Percentiles rank a stretch among this genome's conserved stretches.
Evolutionary conservation across 2,888 invertebrate species (phyloP).

Genomic region (Hemicrepidius hirtus): DNA sequence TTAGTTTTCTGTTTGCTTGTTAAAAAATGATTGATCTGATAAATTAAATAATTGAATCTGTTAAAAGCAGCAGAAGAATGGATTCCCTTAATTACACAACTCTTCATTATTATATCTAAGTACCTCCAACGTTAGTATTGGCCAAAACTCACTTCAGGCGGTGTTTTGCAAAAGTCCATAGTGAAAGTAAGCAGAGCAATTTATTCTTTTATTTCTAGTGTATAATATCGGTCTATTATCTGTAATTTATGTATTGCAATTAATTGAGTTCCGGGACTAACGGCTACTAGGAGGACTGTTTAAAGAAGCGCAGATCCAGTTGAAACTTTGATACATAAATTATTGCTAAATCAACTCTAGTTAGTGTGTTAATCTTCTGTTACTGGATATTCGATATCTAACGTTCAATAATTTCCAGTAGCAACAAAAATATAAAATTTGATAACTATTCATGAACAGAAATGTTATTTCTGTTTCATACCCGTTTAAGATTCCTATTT

Average conservation of each 20-base stretch:
- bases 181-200: constrained; percentile 34
- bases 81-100: constrained; percentile 2
- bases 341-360: neutral
- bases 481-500: too few species aligned
- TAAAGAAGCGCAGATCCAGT: constrained; percentile 14
- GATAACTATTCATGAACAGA: too few species aligned
- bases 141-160: constrained; percentile 15
- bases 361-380: neutral
- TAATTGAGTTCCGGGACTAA: constrained; percentile 32
- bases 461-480: too few species aligned
- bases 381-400: neutral
- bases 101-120: neutral
- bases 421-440: too few species aligned
- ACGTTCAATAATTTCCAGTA: too few species aligned
- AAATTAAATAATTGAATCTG: neutral
- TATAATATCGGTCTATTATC: constrained; percentile 27
- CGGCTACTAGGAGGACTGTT: constrained; percentile 16
- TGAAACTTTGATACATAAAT: constrained; percentile 9
- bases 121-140: neutral
- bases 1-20: neutral
- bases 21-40: neutral
- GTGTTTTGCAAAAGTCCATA: constrained; percentile 14
- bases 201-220: constrained; percentile 34
- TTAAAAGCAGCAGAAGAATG: neutral
- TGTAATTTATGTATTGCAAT: constrained; percentile 32